phyloP scores from a whole-genome alignment of 2,797 vertebrate genomes.

The Crocodylus rhombifer region DNA sequence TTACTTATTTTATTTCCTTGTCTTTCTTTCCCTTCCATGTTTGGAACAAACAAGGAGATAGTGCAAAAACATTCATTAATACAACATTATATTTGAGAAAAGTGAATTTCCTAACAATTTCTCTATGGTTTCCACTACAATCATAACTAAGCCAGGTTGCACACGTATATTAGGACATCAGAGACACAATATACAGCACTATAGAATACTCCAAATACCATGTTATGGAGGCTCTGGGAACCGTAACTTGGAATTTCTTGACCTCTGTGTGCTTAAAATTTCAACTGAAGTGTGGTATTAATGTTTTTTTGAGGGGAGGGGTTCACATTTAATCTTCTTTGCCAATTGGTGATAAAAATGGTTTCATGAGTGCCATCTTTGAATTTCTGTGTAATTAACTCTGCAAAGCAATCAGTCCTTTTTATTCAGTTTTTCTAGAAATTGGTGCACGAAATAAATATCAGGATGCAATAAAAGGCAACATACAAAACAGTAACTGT shows the following conservation, averaged over 20 bases:
- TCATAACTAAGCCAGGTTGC: constrained; percentile 36
- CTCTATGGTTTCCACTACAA: constrained; percentile 7
- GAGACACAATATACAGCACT: neutral
- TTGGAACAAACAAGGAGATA: constrained; percentile 14
- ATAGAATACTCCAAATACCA: neutral
- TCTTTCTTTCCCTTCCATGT: neutral
- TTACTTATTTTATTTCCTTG: neutral
- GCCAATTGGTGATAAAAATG: constrained; percentile 32
- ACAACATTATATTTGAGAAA: neutral
- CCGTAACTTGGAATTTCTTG: constrained; percentile 33
- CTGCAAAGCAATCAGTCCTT: constrained; percentile 17
- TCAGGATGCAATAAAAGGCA: neutral
- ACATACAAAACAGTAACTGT: constrained; percentile 5
- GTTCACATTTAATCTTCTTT: neutral
- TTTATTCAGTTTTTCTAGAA: constrained; percentile 2
- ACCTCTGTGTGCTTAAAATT: constrained; percentile 33
- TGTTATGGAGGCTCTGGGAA: constrained; percentile 39
- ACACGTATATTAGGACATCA: constrained; percentile 24
- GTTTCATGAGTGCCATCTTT: constrained; percentile 9
- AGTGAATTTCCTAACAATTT: too few relatives aligned
- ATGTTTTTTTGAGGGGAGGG: constrained; percentile 8
- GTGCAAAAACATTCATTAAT: constrained; percentile 8
- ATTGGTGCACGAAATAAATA: constrained; percentile 20
- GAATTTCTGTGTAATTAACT: constrained; percentile 1
- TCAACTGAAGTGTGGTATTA: constrained; percentile 20